Conservation (phyloP, 2,113 vertebrate species). For the Steatornis caripensis region DNA sequence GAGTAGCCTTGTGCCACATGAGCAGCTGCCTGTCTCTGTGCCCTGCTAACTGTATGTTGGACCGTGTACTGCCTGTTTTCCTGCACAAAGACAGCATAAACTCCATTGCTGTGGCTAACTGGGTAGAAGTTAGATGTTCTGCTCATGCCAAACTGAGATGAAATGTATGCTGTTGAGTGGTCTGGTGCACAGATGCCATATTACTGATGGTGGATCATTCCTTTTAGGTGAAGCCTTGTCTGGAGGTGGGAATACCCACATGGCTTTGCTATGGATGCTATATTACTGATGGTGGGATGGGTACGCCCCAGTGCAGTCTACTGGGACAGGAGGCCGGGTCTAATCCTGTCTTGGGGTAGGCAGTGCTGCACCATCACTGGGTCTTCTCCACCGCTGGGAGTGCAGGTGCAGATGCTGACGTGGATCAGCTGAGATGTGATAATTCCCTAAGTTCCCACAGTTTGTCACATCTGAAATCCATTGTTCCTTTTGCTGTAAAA, state of each 20-base stretch:
- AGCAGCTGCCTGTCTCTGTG: not conserved
- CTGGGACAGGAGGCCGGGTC: not conserved
- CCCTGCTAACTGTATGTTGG: rapidly evolving
- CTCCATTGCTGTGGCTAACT: not conserved
- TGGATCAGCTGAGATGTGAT: not conserved
- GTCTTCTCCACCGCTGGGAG: not conserved
- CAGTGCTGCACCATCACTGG: not conserved
- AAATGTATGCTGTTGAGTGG: not conserved
- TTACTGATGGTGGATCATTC: not conserved
- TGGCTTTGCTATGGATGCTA: no score
- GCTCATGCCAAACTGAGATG: not conserved
- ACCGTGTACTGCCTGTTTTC: not conserved
- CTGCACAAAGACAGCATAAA: not conserved
- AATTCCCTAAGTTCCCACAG: not conserved
- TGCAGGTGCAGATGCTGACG: not conserved
- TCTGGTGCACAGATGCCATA: not conserved
- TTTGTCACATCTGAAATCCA: not conserved
- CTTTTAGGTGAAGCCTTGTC: no score
- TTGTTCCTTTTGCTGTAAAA: not conserved
- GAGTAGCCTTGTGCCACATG: not conserved
- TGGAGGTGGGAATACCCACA: no score
- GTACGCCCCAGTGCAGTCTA: not conserved
- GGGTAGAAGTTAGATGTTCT: not conserved
- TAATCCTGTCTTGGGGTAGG: not conserved
- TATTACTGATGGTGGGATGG: not conserved